Evolutionary conservation across 2,797 vertebrate genomes (phyloP).

Genomic region (Lophotriccus pileatus): DNA sequence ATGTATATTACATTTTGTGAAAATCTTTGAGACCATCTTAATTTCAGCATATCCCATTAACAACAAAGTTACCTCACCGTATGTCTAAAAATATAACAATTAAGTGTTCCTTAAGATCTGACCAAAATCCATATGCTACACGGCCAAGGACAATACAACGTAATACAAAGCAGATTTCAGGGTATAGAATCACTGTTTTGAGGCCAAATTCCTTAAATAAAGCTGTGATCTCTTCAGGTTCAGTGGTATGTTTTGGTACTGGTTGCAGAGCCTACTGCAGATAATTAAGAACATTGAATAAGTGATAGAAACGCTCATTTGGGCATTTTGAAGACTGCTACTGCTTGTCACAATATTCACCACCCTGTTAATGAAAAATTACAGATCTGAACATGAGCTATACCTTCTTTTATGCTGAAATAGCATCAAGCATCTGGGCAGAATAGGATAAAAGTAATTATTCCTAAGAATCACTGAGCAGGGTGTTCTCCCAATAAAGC

Average conservation of each 20-base stretch:
- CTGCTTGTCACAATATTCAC: background rate
- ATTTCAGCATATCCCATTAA: background rate
- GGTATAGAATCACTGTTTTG: background rate
- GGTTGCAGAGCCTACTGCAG: background rate
- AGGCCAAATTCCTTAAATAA: background rate
- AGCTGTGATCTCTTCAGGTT: background rate
- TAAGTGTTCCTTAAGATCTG: background rate
- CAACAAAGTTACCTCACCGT: background rate
- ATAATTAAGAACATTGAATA: background rate
- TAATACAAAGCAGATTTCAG: background rate
- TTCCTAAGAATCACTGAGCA: background rate
- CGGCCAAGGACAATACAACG: background rate
- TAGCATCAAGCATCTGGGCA: background rate
- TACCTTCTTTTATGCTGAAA: background rate
- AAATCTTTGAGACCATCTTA: background rate
- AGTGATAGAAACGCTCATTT: background rate
- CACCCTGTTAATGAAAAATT: background rate
- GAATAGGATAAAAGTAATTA: background rate
- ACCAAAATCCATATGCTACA: background rate
- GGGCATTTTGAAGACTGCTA: background rate
- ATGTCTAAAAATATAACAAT: background rate
- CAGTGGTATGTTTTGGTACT: fast-evolving
- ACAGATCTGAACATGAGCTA: background rate
- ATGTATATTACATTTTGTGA: background rate
- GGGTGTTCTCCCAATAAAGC: background rate